Base-by-base conservation (phyloP, 2,888 invertebrate genomes). In the Sarcophaga carnaria region DNA sequence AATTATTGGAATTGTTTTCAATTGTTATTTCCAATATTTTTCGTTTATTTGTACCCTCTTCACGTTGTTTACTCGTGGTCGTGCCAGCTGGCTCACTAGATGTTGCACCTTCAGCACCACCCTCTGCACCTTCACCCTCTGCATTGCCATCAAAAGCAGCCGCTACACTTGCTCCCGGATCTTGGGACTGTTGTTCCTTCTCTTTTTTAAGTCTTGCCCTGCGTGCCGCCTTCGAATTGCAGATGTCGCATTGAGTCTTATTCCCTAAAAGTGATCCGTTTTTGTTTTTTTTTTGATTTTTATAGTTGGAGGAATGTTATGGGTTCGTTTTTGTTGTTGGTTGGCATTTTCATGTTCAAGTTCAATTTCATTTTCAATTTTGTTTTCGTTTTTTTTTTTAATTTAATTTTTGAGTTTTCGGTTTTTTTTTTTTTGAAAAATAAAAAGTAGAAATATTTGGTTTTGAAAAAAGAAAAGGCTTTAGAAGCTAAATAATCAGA, bases 171-270 rank as follows among this genome's bases (percentile, higher is more conserved):
- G 91, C 92, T 69, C 90, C 91, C 72, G 91, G 90, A 59, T 92
- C 93, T 86, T 93, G 94, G 91, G 92, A 94, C 90, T 94, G 95
- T 86, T 93, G 93, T 88, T 94, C 94, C 85, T 94, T 94, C 93
- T 95, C 94, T 93, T 96, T 95, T 95, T 96, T 96, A 93, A 95
- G 93, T 88, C 95, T 94, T 90, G 95, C 94, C 94, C 95, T 97
- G 94, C 96, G 96, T 94, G 95, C 94, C 91, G 95, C 95, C 94
- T 96, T 96, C 90, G 96, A 95, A 94, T 95, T 96, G 95, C 97
- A 97, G 94, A 96, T 95, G 94, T 97, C 97, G 94, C 97, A 97
- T 94, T 97, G 95, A 91, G 97, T 97, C 96, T 96, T 97, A 96
- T 97, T 97, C 97, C 97, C 97, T 97, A 96, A 37, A 37, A 37